Base-by-base conservation (phyloP, 2,113 vertebrate genomes). In the Pedionomus torquatus region DNA sequence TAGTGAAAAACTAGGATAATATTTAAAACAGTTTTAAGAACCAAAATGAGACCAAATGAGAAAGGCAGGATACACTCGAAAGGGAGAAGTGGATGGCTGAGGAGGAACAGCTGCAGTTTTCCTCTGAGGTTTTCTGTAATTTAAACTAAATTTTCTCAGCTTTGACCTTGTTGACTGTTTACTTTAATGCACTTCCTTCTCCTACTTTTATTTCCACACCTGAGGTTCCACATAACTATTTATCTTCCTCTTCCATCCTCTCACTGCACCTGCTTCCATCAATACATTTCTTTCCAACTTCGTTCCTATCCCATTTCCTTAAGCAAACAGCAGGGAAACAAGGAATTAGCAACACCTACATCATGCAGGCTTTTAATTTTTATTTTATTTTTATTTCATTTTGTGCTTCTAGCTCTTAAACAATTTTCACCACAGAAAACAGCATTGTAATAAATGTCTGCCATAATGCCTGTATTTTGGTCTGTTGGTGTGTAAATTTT, bases 371-470 rank as follows among this genome's bases (percentile, higher is more conserved):
- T 33, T 44, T 70, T 68, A 76, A 39, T 78, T 46, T 33, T 39
- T 66, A 64, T 83, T 52, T 86, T 55, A 26, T 26, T 65, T 72
- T 78, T 28, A 23, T 9, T 81, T 75, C 6, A 64, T 74, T 83
- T 86, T 77, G 17, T 69, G 12, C 5, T n/a, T n/a, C 10, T 70
- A 20, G 41, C 15, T 46, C 31, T 83, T 90, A 66, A 79, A 49
- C 4, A 54, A 49, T 65, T 54, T 89, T 91, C 19, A 49, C 48
- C 5, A 17, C 12, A 18, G 24, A 71, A 92, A 93, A 57, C 3
- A 68, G 2, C 6, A 30, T 1, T 9, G 5, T 72, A 92, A 78
- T 30, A 71, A 35, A 1, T 0, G 0, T 28, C 46, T 68, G 30
- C 14, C 20, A 10, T 23, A 61, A n/a, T 41, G 63, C 11, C 31